Evolutionary conservation across 2,113 vertebrate species (phyloP).

Genomic region (Chloebia gouldiae): DNA sequence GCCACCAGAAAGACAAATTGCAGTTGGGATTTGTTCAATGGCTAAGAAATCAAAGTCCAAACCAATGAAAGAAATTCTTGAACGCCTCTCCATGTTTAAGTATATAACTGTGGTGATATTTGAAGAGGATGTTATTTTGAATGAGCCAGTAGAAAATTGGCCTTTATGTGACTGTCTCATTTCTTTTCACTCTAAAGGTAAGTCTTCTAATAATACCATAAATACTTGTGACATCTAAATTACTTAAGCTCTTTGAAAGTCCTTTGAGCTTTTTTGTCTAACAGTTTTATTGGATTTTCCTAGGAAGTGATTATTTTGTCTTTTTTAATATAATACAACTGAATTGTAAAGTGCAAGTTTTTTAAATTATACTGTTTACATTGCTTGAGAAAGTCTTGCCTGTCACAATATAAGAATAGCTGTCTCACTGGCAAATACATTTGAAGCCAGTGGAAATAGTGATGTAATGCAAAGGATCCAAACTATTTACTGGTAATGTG

Average conservation of each 20-base stretch:
- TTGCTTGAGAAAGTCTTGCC: not conserved
- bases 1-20: slow-evolving; percentile 89
- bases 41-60: slow-evolving; percentile 92
- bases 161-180: slow-evolving; percentile 90
- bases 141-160: slow-evolving; percentile 88
- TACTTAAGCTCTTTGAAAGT: not conserved
- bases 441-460: not conserved
- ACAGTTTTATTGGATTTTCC: not conserved
- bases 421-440: not conserved
- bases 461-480: not conserved
- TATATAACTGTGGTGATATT: slow-evolving; percentile 89
- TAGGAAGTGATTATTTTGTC: not conserved
- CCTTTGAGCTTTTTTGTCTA: not conserved
- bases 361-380: not conserved
- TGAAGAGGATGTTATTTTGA: slow-evolving; percentile 88
- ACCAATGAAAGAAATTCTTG: slow-evolving; percentile 92
- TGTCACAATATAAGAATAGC: not conserved
- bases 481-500: not conserved
- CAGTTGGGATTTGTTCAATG: slow-evolving; percentile 92
- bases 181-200: slow-evolving; percentile 94
- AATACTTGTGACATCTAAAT: not conserved
- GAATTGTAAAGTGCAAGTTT: not conserved
- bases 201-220: not conserved
- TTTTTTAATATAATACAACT: not conserved
- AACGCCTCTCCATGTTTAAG: slow-evolving; percentile 88